Base-by-base conservation (phyloP, 2,113 vertebrate species). In the Amazona guildingii region DNA sequence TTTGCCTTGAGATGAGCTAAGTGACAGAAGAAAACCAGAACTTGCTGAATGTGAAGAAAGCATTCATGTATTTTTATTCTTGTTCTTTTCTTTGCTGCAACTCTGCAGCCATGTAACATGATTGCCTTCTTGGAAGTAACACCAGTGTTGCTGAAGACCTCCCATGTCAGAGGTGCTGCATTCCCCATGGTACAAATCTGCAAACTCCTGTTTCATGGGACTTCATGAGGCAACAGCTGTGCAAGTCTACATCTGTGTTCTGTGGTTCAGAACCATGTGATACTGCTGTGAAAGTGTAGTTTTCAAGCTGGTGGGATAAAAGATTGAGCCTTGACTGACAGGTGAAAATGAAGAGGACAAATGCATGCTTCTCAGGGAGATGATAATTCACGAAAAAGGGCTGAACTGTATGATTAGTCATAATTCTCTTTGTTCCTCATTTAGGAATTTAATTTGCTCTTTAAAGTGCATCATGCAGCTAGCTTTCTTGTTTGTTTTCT, bases 91-190 rank as follows among this genome's bases (percentile, higher is more conserved):
- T 7, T 25, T 75, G 27, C 43, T 69, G 24, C 43, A 91, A 24
- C 70, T 61, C 29, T 54, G 2, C n/a, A 52, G 49, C 66, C 7
- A 1, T 15, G 17, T 77, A 44, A 54, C 6, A 3, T 28, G 31
- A 49, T 17, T 69, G 24, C 6, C 13, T 52, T 20, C 23, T 24
- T 85, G 37, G 75, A 87, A 82, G 19, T 51, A 51, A 43, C 19
- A 46, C 15, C 28, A 15, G 6, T 62, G 63, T 31, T 59, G 6
- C 5, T 49, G 17, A 44, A 88, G 67, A 61, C 77, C 48, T 91
- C 1, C 0, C 20, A 13, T 25, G 0, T 5, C 1, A 51, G 80
- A 83, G 51, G 7, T 81, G 69, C 46, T 59, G 0, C 28, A 1
- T 86, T 92, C 83, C 77, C 61, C 24, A 20, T 25, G 35, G 76